Evolutionary conservation across 2,888 invertebrate species (phyloP).

Genomic region (Argyresthia albistria): DNA sequence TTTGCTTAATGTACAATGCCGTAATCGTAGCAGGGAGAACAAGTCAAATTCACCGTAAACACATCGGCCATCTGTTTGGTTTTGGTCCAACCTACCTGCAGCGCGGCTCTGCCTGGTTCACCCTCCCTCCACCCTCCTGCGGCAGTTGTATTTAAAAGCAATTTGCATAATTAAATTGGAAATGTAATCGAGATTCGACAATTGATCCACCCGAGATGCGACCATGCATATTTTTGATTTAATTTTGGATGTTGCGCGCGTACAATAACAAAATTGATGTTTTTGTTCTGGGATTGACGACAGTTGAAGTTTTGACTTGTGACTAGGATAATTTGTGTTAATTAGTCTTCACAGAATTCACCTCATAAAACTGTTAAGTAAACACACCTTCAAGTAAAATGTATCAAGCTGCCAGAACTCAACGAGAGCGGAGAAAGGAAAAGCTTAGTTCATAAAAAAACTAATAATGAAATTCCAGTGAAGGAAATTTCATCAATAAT

Average conservation of each 20-base stretch:
- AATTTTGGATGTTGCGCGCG: neutral
- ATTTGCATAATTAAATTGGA: constrained; percentile 18
- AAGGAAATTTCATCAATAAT: neutral
- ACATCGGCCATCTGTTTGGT: constrained; percentile 1
- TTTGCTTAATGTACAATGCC: neutral
- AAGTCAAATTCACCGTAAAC: neutral
- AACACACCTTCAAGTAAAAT: no score
- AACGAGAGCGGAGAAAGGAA: neutral
- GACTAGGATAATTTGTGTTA: no score
- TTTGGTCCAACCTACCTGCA: neutral
- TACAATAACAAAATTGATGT: neutral
- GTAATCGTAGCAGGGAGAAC: neutral
- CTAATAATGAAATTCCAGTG: neutral
- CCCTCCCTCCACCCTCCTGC: neutral
- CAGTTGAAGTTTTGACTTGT: no score
- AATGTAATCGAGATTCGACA: constrained; percentile 13
- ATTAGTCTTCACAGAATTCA: no score
- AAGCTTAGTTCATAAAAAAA: neutral
- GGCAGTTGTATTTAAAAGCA: constrained; percentile 11
- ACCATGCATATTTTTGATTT: neutral
- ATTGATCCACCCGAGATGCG: constrained; percentile 6
- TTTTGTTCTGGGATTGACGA: neutral
- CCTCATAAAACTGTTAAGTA: no score
- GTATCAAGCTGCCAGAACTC: no score
- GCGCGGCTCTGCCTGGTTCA: neutral